Base-by-base conservation (phyloP, 1,140 invertebrate species). In the Cylas formicarius region DNA sequence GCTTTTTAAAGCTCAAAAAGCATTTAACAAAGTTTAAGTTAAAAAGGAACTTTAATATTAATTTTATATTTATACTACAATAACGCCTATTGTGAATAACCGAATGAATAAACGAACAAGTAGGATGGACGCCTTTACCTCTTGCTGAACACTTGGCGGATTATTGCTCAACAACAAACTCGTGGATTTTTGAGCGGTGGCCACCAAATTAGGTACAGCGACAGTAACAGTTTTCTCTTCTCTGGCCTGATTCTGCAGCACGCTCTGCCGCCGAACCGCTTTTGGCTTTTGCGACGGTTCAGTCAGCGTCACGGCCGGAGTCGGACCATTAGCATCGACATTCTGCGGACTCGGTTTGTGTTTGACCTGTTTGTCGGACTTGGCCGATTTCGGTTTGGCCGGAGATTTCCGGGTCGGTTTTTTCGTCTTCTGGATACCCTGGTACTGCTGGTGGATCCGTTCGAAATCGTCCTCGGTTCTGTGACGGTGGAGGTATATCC, bases 401-500 rank as follows among this genome's bases (percentile, higher is more conserved):
- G 67, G 53, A 2, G 60, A 55, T 49, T 71, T 72, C 39, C 68
- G 67, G 9, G 57, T 54, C 8, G 57, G 60, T 45, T 72, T 72
- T 48, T 78, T 74, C 29, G 70, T 68, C 40, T 67, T 72, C 35
- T 72, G 71, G 37, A 76, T 70, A 2, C 73, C 72, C 64, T 77
- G 75, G n/a, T 75, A 66, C 48, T 80, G 77, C 48, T 78, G 76
- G 61, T 85, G 82, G 50, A 74, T 67, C 11, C 66, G 55, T 53
- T 75, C 84, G 67, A 87, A 87, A 66, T 89, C 85, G 49, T 82
- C 76, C 62, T 85, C 80, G 8, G 78, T 77, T 42, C 84, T 67
- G 44, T 66, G 65, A 75, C 83, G 72, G 66, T 94, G 90, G 34
- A 92, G 67, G 68, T 93, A 92, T 22, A 92, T 82, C 90, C 90